Percentiles rank a stretch among this genome's conserved stretches.
phyloP scores from a whole-genome alignment of 1,140 invertebrate species.

The Drosophila sp. region DNA sequence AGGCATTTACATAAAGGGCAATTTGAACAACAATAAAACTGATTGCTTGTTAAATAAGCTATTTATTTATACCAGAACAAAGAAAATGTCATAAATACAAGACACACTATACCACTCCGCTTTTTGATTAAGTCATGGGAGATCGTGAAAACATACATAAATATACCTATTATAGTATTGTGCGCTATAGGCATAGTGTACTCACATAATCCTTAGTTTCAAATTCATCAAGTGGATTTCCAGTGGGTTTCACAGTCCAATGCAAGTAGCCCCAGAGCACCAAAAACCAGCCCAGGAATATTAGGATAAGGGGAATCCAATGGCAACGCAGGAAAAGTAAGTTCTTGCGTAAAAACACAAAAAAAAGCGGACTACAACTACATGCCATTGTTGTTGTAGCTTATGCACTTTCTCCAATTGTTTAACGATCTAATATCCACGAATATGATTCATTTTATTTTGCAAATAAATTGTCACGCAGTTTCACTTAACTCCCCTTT shows the following conservation, averaged over 20 bases:
- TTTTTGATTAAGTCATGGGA: too few relatives aligned
- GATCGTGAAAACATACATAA: neutral
- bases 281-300: constrained; percentile 7
- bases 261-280: constrained; percentile 42
- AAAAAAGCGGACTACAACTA: constrained; percentile 49
- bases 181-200: neutral
- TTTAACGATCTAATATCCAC: too few relatives aligned
- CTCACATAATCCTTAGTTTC: constrained; percentile 61
- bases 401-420: constrained; percentile 5
- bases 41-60: too few relatives aligned
- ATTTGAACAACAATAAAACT: too few relatives aligned
- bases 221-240: constrained; percentile 16
- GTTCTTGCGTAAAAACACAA: constrained; percentile 61
- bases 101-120: too few relatives aligned
- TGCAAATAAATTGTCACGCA: neutral
- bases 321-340: constrained; percentile 44
- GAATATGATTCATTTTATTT: neutral
- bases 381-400: constrained; percentile 42
- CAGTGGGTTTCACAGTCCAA: constrained; percentile 31
- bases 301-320: constrained; percentile 16
- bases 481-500: neutral
- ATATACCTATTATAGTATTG: neutral
- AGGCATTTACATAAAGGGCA: neutral
- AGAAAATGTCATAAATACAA: too few relatives aligned
- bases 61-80: too few relatives aligned